Percentiles rank a stretch among this genome's conserved stretches.
These are phyloP conservation scores for Drosophila parabipectinata DNA, from an alignment of 1,140 invertebrate species.

Conservation along the genomic window DNA sequence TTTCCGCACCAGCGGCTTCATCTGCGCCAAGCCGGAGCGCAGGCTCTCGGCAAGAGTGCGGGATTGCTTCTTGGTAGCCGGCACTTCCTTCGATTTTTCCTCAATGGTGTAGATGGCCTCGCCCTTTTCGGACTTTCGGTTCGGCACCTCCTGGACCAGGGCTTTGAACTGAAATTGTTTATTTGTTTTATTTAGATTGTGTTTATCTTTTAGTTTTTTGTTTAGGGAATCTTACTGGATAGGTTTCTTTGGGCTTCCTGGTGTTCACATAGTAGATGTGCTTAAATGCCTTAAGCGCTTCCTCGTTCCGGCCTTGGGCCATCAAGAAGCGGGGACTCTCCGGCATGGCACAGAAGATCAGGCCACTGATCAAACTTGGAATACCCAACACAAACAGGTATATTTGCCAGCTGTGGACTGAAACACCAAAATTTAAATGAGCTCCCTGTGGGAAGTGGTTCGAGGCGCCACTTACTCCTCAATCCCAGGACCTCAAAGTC, in stretches of 20 bases:
- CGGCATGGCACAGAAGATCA: conserved; percentile 87
- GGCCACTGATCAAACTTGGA: conserved; percentile 87
- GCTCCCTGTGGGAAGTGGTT: not conserved
- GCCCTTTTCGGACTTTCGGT: conserved; percentile 43
- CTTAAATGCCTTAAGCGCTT: conserved; percentile 85
- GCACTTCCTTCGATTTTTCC: conserved; percentile 32
- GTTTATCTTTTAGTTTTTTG: not conserved
- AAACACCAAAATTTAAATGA: not conserved
- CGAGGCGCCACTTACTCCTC: conserved; percentile 85
- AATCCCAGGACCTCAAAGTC: conserved; percentile 85
- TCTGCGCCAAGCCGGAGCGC: conserved; percentile 61
- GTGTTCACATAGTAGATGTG: conserved; percentile 85
- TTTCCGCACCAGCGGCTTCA: conserved; percentile 77
- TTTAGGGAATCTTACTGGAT: conserved; percentile 85
- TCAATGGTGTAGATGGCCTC: conserved; percentile 74
- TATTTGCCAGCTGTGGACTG: conserved; percentile 90
- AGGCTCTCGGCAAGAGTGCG: conserved; percentile 61
- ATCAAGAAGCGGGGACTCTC: conserved; percentile 94
- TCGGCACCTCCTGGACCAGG: conserved; percentile 66
- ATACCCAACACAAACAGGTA: conserved; percentile 88
- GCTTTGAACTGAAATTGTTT: conserved; percentile 53
- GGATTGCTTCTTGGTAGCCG: conserved; percentile 18
- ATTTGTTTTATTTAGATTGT: not conserved
- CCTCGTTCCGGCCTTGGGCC: conserved; percentile 88
- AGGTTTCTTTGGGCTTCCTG: conserved; percentile 86